A percentile compares a stretch with the other conserved stretches of the same genome.
Evolutionary conservation across 2,797 vertebrate species (phyloP).

Genomic region (Mus caroli): DNA sequence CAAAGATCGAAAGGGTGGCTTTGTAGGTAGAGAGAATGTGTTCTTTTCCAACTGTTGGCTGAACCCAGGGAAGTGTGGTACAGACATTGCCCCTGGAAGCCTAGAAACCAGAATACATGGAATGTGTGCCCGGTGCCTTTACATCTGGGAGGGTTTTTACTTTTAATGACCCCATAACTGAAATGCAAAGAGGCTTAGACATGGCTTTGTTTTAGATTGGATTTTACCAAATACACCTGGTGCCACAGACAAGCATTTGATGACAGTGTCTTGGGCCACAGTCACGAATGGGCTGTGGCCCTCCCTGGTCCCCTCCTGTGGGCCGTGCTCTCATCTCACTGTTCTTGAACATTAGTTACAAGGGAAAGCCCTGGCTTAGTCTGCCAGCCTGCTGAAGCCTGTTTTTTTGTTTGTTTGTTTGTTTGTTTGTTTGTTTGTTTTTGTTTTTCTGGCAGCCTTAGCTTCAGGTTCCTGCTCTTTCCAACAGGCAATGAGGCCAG

Average conservation of each 20-base stretch:
- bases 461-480: background rate
- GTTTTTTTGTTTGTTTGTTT: no score
- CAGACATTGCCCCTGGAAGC: background rate
- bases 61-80: background rate
- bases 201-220: background rate
- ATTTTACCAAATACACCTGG: background rate
- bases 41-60: background rate
- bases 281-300: background rate
- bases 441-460: background rate
- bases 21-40: slow-evolving; percentile 60
- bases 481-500: no score
- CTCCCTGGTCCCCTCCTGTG: fast-evolving
- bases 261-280: fast-evolving
- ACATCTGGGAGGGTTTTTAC: background rate
- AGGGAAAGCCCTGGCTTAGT: background rate
- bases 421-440: no score
- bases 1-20: slow-evolving; percentile 12
- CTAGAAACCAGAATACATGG: background rate
- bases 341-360: background rate
- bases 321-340: fast-evolving
- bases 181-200: background rate
- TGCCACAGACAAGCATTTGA: background rate
- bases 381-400: no score
- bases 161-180: background rate
- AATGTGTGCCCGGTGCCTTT: background rate